Evolutionary conservation across 2,113 vertebrate genomes (phyloP).

Genomic region (Melanerpes formicivorus): DNA sequence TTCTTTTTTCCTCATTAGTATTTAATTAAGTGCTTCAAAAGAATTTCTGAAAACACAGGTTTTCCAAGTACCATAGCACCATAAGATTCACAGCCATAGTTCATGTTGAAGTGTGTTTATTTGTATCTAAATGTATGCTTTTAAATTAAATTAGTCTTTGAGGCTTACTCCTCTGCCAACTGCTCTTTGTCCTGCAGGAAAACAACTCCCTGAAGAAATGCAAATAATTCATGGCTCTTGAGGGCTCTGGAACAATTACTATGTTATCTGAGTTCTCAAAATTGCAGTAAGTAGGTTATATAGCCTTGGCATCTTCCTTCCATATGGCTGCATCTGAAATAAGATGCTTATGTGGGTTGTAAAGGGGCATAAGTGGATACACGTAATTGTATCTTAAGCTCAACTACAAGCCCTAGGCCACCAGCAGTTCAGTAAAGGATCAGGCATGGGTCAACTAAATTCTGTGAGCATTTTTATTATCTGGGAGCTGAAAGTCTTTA

Average conservation of each 20-base stretch:
- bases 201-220: slow-evolving; percentile 66
- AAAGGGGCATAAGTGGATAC: slow-evolving; percentile 49
- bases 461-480: slow-evolving; percentile 26
- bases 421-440: slow-evolving; percentile 34
- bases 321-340: slow-evolving; percentile 72
- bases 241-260: slow-evolving; percentile 72
- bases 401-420: not conserved
- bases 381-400: slow-evolving; percentile 36
- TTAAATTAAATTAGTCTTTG: slow-evolving; percentile 67
- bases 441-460: slow-evolving; percentile 45
- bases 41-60: slow-evolving; percentile 21
- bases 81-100: slow-evolving; percentile 17
- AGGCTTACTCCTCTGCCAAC: slow-evolving; percentile 59
- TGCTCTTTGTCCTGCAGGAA: slow-evolving; percentile 72
- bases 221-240: slow-evolving; percentile 65
- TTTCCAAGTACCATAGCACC: not conserved
- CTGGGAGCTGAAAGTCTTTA: slow-evolving; percentile 6
- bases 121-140: slow-evolving; percentile 58
- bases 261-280: slow-evolving; percentile 64
- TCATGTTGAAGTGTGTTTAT: slow-evolving; percentile 41
- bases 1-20: slow-evolving; percentile 2
- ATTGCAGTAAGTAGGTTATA: slow-evolving; percentile 65
- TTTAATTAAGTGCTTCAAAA: slow-evolving; percentile 17
- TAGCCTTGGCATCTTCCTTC: slow-evolving; percentile 60
- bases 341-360: slow-evolving; percentile 60